Evolutionary conservation across 2,113 vertebrate genomes (phyloP), one percentile per base, ranked within the genome.

Genomic region (Larimichthys polyactis): DNA sequence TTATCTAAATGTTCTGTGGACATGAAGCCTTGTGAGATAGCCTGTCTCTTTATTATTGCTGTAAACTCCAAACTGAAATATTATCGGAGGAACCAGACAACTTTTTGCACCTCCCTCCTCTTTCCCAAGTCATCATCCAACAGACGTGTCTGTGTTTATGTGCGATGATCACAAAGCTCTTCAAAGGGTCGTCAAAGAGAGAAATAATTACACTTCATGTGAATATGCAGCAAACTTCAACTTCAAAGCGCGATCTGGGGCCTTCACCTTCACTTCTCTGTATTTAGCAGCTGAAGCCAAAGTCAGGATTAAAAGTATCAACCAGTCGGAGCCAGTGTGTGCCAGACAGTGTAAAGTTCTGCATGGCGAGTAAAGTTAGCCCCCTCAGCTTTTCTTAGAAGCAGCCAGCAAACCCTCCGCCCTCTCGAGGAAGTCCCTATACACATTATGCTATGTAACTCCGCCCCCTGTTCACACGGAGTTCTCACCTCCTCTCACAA

Each of bases 341-440:
- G 36, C 36, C 66, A 71, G 9, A 19, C 54, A 64, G 79, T 64
- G 79, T 81, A 44, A 86, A 81, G 58, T 82, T 76, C 64, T 63
- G 3, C 65, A 63, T 5, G 3, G 14, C 48, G 3, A 69, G 17
- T 54, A 71, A 78, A 77, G 43, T 83, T 63, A 32, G 84, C 78
- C 17, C 17, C 36, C 49, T 70, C 48, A 59, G 52, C 83, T 86
- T 88, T 89, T 90, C 82, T 83, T 71, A 78, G 79, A 78, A 81
- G 3, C 60, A 16, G 6, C 44, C 55, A 49, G 52, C 69, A 70
- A 77, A 74, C 36, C 20, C 69, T 15, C 89, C 76, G 85, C 87
- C 87, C 81, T 75, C 76, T 69, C 15, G 16, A 87, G 59, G 85
- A 79, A 75, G 83, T 72, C 75, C 72, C 43, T 29, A 12, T 29